phyloP scores from a whole-genome alignment of 1,140 invertebrate species.

The Heterodera carotae region DNA sequence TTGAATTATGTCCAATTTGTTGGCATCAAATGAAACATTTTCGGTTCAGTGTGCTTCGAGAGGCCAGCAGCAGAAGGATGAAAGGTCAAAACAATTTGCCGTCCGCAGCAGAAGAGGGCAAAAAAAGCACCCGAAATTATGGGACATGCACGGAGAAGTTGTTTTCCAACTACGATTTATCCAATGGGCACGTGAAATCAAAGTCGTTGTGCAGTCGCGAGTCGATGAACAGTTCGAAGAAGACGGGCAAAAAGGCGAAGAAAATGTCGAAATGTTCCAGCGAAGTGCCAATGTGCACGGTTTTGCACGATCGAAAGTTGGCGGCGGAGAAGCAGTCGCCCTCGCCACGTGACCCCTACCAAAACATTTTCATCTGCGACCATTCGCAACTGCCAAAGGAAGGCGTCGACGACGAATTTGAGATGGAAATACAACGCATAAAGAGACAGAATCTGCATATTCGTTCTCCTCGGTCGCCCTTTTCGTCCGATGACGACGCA shows the following conservation, averaged over 20 bases:
- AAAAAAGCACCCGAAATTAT: constrained; percentile 47
- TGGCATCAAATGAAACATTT: constrained; percentile 13
- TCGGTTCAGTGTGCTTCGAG: constrained; percentile 5
- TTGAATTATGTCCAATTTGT: neutral
- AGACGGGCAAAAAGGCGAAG: constrained; percentile 28
- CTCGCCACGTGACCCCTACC: constrained; percentile 31
- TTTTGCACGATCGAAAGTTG: neutral
- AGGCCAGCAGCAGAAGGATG: neutral
- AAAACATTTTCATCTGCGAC: constrained; percentile 59
- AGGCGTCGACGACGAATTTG: constrained; percentile 31
- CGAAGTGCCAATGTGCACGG: neutral
- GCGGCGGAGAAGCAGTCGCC: neutral
- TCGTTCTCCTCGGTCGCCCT: constrained; percentile 17
- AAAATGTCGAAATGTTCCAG: constrained; percentile 38
- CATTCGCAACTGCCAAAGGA: constrained; percentile 57
- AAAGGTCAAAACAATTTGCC: constrained; percentile 26
- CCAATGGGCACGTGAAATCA: constrained; percentile 45
- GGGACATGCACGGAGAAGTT: constrained; percentile 56
- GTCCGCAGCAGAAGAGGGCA: constrained; percentile 28
- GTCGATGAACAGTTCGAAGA: constrained; percentile 19
- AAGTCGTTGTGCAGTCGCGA: constrained; percentile 37
- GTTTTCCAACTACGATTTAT: constrained; percentile 46
- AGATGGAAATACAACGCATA: constrained; percentile 15
- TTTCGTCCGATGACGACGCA: constrained; percentile 27
- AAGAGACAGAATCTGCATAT: constrained; percentile 28